Evolutionary conservation across 1,140 invertebrate species (phyloP).

Genomic region (Musca domestica): DNA sequence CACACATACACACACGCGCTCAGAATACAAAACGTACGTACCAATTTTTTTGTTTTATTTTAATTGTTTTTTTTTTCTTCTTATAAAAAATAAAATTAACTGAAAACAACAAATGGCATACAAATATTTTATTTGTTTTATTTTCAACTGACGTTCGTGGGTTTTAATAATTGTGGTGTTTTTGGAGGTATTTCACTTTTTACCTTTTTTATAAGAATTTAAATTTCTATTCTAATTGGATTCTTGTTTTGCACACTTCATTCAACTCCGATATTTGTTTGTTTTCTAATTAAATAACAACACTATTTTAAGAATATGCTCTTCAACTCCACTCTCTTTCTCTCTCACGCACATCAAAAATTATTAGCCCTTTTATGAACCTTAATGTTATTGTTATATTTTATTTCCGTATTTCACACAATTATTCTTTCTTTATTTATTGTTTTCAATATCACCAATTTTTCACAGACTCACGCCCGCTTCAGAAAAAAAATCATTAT

Average conservation of each 20-base stretch:
- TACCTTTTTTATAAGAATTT: not conserved
- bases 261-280: not conserved
- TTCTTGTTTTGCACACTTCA: slow-evolving; percentile 3
- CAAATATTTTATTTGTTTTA: slow-evolving; percentile 22
- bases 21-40: not conserved
- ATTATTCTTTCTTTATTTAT: too few species aligned
- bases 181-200: not conserved
- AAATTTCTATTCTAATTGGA: not conserved
- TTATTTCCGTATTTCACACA: too few species aligned
- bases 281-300: not conserved
- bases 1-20: not conserved
- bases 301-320: not conserved
- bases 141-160: slow-evolving; percentile 1
- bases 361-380: too few species aligned
- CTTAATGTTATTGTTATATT: too few species aligned
- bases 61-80: too few species aligned
- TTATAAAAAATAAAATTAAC: too few species aligned
- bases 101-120: not conserved
- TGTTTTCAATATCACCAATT: too few species aligned
- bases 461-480: too few species aligned
- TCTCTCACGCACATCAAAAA: too few species aligned
- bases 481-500: not conserved
- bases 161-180: not conserved
- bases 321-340: too few species aligned
- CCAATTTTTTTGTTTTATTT: not conserved